These are phyloP conservation scores for Drosophila infuscata DNA, from an alignment of 2,888 invertebrate species.

Conservation along the genomic window DNA sequence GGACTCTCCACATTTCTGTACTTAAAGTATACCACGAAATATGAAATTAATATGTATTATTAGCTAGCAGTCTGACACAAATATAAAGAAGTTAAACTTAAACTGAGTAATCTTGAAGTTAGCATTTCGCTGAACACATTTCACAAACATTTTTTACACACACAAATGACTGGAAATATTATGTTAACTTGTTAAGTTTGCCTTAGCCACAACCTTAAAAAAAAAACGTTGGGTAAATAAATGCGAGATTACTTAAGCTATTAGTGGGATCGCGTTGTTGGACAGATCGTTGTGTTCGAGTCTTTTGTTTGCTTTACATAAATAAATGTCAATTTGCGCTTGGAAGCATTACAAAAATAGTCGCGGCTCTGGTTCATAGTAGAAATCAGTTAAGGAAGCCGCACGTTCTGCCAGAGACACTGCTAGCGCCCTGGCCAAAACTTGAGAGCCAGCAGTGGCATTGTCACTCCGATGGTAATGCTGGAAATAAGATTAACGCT, in stretches of 20 bases:
- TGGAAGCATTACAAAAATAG: conserved; percentile 46
- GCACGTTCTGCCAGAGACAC: not conserved
- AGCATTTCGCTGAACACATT: not conserved
- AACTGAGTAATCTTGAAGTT: not conserved
- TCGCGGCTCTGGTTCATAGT: conserved; percentile 12
- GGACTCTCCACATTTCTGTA: not conserved
- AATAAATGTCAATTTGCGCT: conserved; percentile 40
- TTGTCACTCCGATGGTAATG: conserved; percentile 89
- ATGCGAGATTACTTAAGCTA: conserved; percentile 16
- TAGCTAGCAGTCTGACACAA: not conserved
- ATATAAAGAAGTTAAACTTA: not conserved
- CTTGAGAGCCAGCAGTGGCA: conserved; percentile 88
- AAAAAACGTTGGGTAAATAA: not conserved
- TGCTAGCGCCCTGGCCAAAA: conserved; percentile 86
- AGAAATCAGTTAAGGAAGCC: not conserved
- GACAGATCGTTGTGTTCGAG: conserved; percentile 43
- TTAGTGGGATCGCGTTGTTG: conserved; percentile 11
- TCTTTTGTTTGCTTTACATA: conserved; percentile 47
- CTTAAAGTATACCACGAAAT: not conserved
- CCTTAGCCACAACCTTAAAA: too few relatives aligned
- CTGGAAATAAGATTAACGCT: conserved; percentile 94
- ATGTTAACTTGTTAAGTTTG: not conserved
- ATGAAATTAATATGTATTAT: not conserved
- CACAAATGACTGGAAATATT: not conserved
- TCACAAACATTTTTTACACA: not conserved